Base-by-base conservation (phyloP, 2,797 vertebrate genomes). In the Sitta carolinensis region DNA sequence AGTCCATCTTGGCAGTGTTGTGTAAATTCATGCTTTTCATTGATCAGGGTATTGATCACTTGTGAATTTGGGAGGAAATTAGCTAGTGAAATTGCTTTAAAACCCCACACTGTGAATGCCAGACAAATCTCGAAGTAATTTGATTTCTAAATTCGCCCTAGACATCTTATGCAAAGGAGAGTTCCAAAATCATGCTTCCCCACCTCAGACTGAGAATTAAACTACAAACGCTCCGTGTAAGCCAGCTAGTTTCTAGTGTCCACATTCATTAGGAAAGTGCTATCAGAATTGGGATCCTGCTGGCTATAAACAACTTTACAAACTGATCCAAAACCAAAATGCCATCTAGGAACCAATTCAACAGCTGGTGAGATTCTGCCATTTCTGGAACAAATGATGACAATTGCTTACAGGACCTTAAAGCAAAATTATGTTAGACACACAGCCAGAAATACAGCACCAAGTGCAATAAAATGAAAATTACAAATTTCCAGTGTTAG, bases 261-360 rank as follows among this genome's bases (percentile, higher is more conserved):
- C 74, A 30, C 25, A 23, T 51, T 73, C 29, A 69, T 3, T 20
- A 55, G 55, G 20, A 34, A 89, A 92, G 23, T 30, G 12, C 55
- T 36, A 84, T 36, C 20, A 13, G 23, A 82, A 90, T 1, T 76
- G 52, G 51, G 55, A 86, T 68, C 50, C 73, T 84, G 66, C 38
- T 91, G 73, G 29, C 59, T 70, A 91, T 32, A 86, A 90, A 88
- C 30, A 75, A 78, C 50, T 84, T 83, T 26, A 77, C 40, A 81
- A 76, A 84, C 9, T n/a, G 66, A 87, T 82, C 34, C 59, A 64
- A 45, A 88, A 62, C 29, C 13, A 19, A 88, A 59, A 55, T 9
- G 52, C 30, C 73, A 69, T 48, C 48, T 69, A 78, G 63, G 26
- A 93, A 79, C 16, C 30, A 62, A 54, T 66, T 90, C 84, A 87